These are phyloP conservation scores for Limnephilus rhombicus DNA, from an alignment of 2,888 invertebrate genomes.

Conservation along the genomic window DNA sequence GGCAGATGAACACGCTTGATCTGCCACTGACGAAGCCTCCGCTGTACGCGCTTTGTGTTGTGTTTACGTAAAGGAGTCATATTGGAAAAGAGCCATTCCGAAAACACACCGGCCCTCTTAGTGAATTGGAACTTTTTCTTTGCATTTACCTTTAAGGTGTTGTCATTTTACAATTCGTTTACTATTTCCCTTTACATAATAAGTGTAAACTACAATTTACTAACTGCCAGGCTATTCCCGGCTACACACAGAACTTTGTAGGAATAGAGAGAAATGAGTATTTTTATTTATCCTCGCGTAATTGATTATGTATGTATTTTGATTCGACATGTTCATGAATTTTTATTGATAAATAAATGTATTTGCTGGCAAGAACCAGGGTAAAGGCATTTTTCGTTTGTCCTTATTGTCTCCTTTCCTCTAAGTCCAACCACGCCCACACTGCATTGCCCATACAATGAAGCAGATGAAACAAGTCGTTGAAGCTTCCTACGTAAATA, in stretches of 20 bases:
- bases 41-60: constrained; percentile 85
- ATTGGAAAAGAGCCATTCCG: constrained; percentile 93
- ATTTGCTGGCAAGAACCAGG: constrained; percentile 57
- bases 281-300: constrained; percentile 32
- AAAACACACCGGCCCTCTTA: constrained; percentile 87
- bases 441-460: no score
- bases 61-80: constrained; percentile 89
- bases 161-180: constrained; percentile 40
- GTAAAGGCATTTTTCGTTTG: constrained; percentile 44
- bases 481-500: not conserved
- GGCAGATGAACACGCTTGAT: constrained; percentile 33
- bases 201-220: not conserved
- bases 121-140: constrained; percentile 68
- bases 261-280: constrained; percentile 32
- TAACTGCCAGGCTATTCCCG: constrained; percentile 7
- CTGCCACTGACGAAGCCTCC: constrained; percentile 64
- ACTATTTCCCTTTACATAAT: constrained; percentile 16
- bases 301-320: constrained; percentile 35
- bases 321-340: constrained; percentile 53
- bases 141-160: constrained; percentile 51
- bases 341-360: constrained; percentile 59
- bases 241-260: not conserved
- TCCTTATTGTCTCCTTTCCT: not conserved
- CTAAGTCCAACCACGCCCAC: not conserved
- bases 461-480: not conserved